Base-by-base conservation (phyloP, 2,888 invertebrate species). In the Dorcus parallelipipedus region DNA sequence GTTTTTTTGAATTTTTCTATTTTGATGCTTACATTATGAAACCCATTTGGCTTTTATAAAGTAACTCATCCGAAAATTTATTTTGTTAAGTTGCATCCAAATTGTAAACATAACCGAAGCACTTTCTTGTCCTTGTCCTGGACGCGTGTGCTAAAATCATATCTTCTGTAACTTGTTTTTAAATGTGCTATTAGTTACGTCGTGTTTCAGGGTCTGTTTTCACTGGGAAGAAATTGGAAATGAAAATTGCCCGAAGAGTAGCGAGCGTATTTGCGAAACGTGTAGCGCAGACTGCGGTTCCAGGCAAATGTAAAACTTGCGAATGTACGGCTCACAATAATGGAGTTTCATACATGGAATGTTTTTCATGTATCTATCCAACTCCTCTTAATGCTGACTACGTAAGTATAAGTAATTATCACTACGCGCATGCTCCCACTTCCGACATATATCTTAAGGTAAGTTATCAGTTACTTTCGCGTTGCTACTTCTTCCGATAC, bases 261-360 rank as follows among this genome's bases (percentile, higher is more conserved):
- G 81, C 84, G 4, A 83, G 80, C 23, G 87, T 89, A 3, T 88
- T 90, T 67, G 83, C 86, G 0, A 86, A 87, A 67, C 80, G 89
- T 47, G 79, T 89, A 1, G 87, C 86, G 0, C 73, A 80, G 57
- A 83, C 85, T n/a, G 87, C 88, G 0, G 68, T 73, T 17, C 85
- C 87, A 2, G 80, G 79, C 52, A 68, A 76, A 6, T 88, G 86
- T 65, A 86, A 89, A 69, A 81, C 81, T 33, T 90, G 89, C 72
- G 89, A 89, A 69, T 90, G 89, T 67, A 83, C 85, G 1, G 84
- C 86, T 2, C 83, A 86, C 67, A 83, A 86, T 61, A 82, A 84
- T 42, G 88, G 88, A 0, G 79, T 86, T 17, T 83, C 87, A 3
- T 85, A 82, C 72, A 82, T 87, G 79, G 84, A 85, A 63, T 89